Evolutionary conservation across 2,113 vertebrate genomes (phyloP).

Genomic region (Trochalopteron elliotii): DNA sequence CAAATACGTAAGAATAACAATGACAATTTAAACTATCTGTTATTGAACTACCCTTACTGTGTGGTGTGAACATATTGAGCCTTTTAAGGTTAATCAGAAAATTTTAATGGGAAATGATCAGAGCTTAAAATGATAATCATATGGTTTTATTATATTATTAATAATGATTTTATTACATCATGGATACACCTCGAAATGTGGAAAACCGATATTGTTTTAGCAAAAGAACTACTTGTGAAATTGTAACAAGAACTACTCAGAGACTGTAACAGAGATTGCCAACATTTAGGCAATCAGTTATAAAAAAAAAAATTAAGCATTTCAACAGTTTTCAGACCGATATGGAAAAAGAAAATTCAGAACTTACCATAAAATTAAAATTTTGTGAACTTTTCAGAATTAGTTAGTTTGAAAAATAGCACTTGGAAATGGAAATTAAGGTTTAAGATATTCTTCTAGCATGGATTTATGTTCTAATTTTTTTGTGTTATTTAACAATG

Average conservation of each 20-base stretch:
- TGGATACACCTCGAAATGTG: background rate
- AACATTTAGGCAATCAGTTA: background rate
- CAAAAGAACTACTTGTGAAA: background rate
- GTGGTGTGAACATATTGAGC: background rate
- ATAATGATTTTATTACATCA: background rate
- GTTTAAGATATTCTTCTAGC: background rate
- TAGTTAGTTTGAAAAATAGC: background rate
- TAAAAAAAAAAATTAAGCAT: background rate
- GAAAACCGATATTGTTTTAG: background rate
- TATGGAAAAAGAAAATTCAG: background rate
- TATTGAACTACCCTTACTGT: background rate
- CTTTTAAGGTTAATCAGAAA: background rate
- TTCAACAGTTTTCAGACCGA: background rate
- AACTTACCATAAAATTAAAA: background rate
- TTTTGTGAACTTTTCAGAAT: background rate
- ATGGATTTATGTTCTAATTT: background rate
- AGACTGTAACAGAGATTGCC: background rate
- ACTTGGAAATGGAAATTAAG: background rate
- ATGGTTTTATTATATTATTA: background rate
- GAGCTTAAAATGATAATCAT: background rate
- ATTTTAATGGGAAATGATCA: background rate
- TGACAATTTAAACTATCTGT: background rate
- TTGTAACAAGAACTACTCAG: background rate
- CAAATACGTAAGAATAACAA: background rate
- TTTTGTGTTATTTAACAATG: background rate